Percentiles rank a stretch among this genome's conserved stretches.
These are phyloP conservation scores for Novumbra hubbsi DNA, from an alignment of 2,797 vertebrate genomes.

Conservation along the genomic window DNA sequence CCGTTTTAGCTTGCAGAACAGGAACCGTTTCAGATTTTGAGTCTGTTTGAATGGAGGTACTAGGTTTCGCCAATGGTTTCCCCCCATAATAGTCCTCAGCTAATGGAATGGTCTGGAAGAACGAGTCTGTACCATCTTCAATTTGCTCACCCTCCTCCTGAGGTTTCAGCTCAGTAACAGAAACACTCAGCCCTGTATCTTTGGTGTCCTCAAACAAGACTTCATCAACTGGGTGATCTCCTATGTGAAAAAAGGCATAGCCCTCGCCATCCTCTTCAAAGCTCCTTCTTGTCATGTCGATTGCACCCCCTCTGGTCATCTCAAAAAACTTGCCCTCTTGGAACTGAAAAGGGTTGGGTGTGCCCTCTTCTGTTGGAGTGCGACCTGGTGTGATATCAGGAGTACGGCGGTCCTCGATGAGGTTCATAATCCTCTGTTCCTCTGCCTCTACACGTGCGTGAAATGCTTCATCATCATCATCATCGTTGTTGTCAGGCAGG, in stretches of 20 bases:
- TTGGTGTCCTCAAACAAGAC: slow-evolving; percentile 30
- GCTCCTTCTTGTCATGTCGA: slow-evolving; percentile 92
- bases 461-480: slow-evolving; percentile 74
- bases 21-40: slow-evolving; percentile 14
- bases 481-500: slow-evolving; percentile 63
- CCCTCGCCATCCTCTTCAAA: slow-evolving; percentile 80
- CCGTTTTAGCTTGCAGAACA: slow-evolving; percentile 31
- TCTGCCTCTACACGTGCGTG: slow-evolving; percentile 75
- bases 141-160: slow-evolving; percentile 15
- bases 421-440: slow-evolving; percentile 75
- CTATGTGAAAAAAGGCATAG: slow-evolving; percentile 86
- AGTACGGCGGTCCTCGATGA: slow-evolving; percentile 75
- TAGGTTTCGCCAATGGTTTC: slow-evolving; percentile 36
- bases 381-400: slow-evolving; percentile 76
- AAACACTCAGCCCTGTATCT: slow-evolving; percentile 27
- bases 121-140: slow-evolving; percentile 7
- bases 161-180: slow-evolving; percentile 13
- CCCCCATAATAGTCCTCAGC: slow-evolving; percentile 17
- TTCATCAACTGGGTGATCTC: slow-evolving; percentile 64
- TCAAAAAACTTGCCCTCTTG: slow-evolving; percentile 98
- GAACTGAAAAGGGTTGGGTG: slow-evolving; percentile 89
- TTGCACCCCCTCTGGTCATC: slow-evolving; percentile 97
- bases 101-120: slow-evolving; percentile 12
- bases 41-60: slow-evolving; percentile 24
- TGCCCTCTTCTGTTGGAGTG: slow-evolving; percentile 80